Conservation (phyloP, 2,113 vertebrate species). For the Pica pica region DNA sequence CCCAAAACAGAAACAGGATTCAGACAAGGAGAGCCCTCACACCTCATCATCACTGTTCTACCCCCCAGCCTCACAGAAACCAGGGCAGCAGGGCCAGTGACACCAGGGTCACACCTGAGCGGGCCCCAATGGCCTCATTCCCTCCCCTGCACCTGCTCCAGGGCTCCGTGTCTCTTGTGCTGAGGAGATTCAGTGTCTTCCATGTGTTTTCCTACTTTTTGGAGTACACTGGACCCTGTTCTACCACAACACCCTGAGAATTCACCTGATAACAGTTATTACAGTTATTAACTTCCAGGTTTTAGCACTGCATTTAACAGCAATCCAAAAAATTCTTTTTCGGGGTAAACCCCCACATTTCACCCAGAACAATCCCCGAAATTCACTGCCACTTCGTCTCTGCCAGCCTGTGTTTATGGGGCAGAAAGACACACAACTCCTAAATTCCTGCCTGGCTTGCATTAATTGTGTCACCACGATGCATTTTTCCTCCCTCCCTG, state of each 20-base stretch:
- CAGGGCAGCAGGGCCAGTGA: accelerated
- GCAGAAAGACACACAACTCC: background rate
- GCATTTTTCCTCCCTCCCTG: background rate
- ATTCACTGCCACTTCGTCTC: background rate
- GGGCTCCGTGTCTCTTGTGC: background rate
- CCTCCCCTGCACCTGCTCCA: background rate
- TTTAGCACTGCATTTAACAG: background rate
- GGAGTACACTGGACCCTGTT: background rate
- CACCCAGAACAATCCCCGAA: background rate
- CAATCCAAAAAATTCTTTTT: accelerated
- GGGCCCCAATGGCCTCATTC: accelerated
- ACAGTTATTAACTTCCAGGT: background rate
- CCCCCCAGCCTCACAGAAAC: background rate
- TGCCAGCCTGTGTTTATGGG: background rate
- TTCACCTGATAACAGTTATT: accelerated
- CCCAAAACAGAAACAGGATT: background rate
- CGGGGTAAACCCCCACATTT: accelerated
- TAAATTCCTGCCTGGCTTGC: background rate
- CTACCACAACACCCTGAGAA: accelerated
- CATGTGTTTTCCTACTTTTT: accelerated
- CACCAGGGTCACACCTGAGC: accelerated
- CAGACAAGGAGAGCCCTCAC: accelerated
- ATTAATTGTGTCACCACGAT: background rate
- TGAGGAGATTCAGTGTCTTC: background rate
- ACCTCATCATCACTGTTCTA: background rate